These are phyloP conservation scores for Gasterosteus aculeatus DNA, from an alignment of 2,113 vertebrate species.

Conservation along the genomic window DNA sequence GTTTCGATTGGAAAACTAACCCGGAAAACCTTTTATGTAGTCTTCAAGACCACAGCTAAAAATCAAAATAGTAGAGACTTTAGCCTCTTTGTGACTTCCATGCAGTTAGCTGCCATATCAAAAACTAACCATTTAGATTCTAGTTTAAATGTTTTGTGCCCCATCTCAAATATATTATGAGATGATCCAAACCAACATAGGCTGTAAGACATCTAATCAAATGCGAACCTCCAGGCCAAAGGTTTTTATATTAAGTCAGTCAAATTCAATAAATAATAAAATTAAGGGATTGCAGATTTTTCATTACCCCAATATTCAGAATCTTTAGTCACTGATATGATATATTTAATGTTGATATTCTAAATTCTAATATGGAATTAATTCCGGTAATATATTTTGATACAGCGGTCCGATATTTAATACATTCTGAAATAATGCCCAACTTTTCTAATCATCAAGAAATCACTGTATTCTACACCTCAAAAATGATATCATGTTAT, in stretches of 20 bases:
- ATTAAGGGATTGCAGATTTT: slow-evolving; percentile 35
- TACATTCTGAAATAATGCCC: neutral
- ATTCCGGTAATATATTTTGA: slow-evolving; percentile 5
- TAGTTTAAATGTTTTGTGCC: neutral
- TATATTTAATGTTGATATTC: neutral
- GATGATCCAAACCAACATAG: slow-evolving; percentile 5
- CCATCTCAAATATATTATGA: slow-evolving; percentile 16
- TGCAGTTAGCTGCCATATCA: neutral
- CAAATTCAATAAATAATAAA: slow-evolving; percentile 30
- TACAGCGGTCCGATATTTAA: slow-evolving; percentile 2
- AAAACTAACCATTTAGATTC: slow-evolving; percentile 9
- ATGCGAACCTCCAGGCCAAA: slow-evolving; percentile 31
- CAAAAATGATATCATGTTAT: slow-evolving; percentile 16
- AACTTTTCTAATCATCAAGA: slow-evolving; percentile 12
- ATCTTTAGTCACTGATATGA: slow-evolving; percentile 12
- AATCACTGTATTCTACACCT: slow-evolving; percentile 6
- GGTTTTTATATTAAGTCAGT: slow-evolving; percentile 23
- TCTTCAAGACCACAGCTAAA: neutral
- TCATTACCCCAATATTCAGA: slow-evolving; percentile 9
- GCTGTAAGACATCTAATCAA: slow-evolving; percentile 30
- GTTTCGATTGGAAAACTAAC: neutral
- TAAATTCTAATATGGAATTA: slow-evolving; percentile 21
- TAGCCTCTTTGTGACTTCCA: neutral
- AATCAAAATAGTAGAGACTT: neutral
- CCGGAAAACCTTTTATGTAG: neutral